Base-by-base conservation (phyloP, 1,140 invertebrate genomes). In the Drosophila pachea region DNA sequence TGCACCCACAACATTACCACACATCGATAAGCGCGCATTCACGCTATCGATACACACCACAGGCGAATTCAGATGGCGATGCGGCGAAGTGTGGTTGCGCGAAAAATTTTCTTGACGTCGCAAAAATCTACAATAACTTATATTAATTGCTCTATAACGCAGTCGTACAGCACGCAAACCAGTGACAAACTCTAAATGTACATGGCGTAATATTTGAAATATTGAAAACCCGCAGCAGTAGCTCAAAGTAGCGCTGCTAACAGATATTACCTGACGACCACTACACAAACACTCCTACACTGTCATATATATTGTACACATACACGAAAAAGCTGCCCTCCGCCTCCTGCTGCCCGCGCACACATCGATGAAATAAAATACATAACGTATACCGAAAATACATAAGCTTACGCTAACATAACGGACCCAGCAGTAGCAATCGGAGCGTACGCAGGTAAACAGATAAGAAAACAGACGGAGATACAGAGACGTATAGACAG, bases 351-450 rank as follows among this genome's bases (percentile, higher is more conserved):
- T 38, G 22, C 16, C 69, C 70, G 49, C 53, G 43, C 71, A 43
- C 50, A 67, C 71, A 73, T 81, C 69, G 78, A 81, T 81, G 77
- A 81, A 81, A 81, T 82, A 81, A 82, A 73, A 77, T 81, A 82
- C 77, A 76, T 81, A 81, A 78, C 76, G 77, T 81, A 81, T 81
- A 81, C 77, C 77, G 77, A 81, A 81, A 81, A 81, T 81, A 81
- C 78, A 81, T 73, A 73, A 76, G 64, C 59, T 63, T 32, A 48
- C 33, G 64, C 63, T 68, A 60, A 65, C 71, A 69, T 70, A 76
- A 73, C 77, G 77, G 59, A 62, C 64, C 68, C 48, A 53, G 47
- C 61, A 52, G 53, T 33, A 40, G 59, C 42, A 68, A 54, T 31
- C 55, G 31, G 29, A 42, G 49, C 43, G 38, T 48, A 52, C 52